A percentile compares a stretch with the other conserved stretches of the same genome.
phyloP scores from a whole-genome alignment of 2,113 vertebrate species.

The Thymallus thymallus region DNA sequence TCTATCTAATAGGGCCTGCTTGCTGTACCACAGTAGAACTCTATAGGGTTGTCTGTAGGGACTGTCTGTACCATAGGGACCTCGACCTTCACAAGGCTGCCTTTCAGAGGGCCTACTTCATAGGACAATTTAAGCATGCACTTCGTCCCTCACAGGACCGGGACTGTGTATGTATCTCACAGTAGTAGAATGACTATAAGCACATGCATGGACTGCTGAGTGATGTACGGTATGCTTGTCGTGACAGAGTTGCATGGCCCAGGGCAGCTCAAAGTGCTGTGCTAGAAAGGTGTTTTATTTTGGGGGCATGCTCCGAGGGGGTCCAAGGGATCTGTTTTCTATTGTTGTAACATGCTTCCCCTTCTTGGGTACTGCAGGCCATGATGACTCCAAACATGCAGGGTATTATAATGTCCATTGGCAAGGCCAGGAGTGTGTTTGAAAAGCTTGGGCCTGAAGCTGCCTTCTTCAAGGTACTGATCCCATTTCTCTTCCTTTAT shows the following conservation, averaged over 20 bases:
- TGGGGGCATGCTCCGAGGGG: conserved; percentile 17
- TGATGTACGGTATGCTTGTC: conserved; percentile 35
- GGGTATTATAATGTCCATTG: conserved; percentile 99
- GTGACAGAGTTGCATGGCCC: conserved; percentile 23
- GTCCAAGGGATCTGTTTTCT: conserved; percentile 40
- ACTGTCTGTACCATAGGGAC: conserved; percentile 12
- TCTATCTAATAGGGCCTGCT: too few species aligned
- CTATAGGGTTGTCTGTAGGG: not conserved
- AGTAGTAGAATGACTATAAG: conserved; percentile 43
- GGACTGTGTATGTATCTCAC: conserved; percentile 31
- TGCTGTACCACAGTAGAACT: too few species aligned
- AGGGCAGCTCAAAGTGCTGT: conserved; percentile 8
- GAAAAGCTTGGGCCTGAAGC: conserved; percentile 97
- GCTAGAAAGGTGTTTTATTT: conserved; percentile 6
- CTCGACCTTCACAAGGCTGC: conserved; percentile 25
- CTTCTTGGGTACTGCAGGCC: conserved; percentile 81
- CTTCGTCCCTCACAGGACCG: conserved; percentile 20
- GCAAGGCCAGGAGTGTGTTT: conserved; percentile 94
- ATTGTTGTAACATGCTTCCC: conserved; percentile 71
- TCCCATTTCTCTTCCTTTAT: conserved; percentile 48
- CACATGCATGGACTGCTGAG: conserved; percentile 59
- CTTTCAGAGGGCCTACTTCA: conserved; percentile 3
- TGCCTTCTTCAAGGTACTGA: conserved; percentile 97
- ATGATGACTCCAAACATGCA: conserved; percentile 99
- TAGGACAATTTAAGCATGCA: conserved; percentile 11